These are phyloP conservation scores for Ramphastos sulfuratus DNA, from an alignment of 2,113 vertebrate species.

Conservation along the genomic window DNA sequence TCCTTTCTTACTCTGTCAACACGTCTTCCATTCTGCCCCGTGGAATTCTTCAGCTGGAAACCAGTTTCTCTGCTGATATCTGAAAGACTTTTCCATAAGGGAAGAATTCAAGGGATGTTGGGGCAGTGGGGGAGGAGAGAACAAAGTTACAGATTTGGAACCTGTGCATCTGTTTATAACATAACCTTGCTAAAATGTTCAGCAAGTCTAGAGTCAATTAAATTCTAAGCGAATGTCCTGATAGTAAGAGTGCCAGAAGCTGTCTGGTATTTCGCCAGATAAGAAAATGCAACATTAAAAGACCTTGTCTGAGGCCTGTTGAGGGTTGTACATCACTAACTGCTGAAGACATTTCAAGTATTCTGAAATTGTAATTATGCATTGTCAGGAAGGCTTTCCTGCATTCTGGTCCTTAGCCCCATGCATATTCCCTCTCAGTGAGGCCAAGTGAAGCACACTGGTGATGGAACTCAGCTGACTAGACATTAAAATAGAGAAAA, in stretches of 20 bases:
- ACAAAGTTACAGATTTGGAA: constrained; percentile 49
- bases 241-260: constrained; percentile 56
- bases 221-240: constrained; percentile 56
- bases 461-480: constrained; percentile 1
- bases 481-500: constrained; percentile 52
- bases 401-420: background rate
- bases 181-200: constrained; percentile 63
- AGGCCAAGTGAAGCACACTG: background rate
- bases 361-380: constrained; percentile 26
- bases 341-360: constrained; percentile 41
- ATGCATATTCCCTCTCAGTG: background rate
- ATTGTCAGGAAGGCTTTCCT: constrained; percentile 20
- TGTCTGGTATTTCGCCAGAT: constrained; percentile 63
- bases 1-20: background rate
- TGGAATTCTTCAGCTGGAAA: constrained; percentile 18
- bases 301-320: constrained; percentile 52
- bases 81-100: constrained; percentile 31
- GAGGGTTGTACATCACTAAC: constrained; percentile 47
- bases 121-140: constrained; percentile 15
- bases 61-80: background rate
- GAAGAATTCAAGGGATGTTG: constrained; percentile 30
- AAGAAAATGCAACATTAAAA: constrained; percentile 53
- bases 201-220: constrained; percentile 51
- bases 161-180: constrained; percentile 50
- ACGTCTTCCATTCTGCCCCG: background rate